Evolutionary conservation across 2,888 invertebrate species (phyloP).

Genomic region (Tethea ocularis): DNA sequence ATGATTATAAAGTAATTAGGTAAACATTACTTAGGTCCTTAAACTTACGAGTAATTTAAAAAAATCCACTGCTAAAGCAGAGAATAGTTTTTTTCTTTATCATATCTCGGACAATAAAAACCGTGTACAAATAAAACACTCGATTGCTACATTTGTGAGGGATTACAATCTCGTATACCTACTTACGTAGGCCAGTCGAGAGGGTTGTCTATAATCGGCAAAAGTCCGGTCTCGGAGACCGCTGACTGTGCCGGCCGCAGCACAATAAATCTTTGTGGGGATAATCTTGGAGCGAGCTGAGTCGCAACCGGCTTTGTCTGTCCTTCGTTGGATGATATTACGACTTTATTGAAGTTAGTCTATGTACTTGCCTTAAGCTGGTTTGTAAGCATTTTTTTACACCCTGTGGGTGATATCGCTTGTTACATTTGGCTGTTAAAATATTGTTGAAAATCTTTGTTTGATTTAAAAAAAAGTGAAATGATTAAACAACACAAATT

Average conservation of each 20-base stretch:
- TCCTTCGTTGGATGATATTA: constrained; percentile 30
- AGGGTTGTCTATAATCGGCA: constrained; percentile 4
- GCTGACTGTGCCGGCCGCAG: constrained; percentile 36
- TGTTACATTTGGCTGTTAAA: neutral
- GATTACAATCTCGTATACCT: constrained; percentile 12
- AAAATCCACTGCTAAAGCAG: too few species aligned
- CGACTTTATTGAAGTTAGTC: constrained; percentile 27
- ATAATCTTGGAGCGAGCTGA: constrained; percentile 53
- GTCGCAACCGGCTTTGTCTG: constrained; percentile 37
- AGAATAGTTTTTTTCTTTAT: too few species aligned
- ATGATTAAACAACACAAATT: too few species aligned
- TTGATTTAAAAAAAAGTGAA: too few species aligned
- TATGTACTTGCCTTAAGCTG: constrained; percentile 24
- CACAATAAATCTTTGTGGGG: constrained; percentile 56
- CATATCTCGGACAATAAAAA: neutral
- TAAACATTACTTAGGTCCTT: too few species aligned
- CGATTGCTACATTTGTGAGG: neutral
- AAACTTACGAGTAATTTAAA: too few species aligned
- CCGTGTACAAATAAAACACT: neutral
- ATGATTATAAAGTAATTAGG: too few species aligned
- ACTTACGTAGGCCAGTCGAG: constrained; percentile 7
- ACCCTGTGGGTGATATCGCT: neutral
- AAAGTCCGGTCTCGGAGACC: constrained; percentile 7
- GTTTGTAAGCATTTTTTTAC: constrained; percentile 8
- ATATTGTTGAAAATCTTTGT: neutral